Evolutionary conservation across 2,888 invertebrate genomes (phyloP).

Genomic region (Torymus auratus): DNA sequence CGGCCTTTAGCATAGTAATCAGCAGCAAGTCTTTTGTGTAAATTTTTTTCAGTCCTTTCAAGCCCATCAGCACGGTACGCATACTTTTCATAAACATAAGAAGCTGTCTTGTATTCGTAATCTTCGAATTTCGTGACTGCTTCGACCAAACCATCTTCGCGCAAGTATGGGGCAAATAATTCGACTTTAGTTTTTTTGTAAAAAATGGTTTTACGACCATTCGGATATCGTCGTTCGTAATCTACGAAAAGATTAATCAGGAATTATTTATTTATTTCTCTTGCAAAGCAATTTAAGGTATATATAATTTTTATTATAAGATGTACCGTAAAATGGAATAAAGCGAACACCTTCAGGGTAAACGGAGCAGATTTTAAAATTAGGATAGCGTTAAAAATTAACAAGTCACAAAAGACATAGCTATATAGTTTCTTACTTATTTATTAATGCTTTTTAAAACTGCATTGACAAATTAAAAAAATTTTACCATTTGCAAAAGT

Average conservation of each 20-base stretch:
- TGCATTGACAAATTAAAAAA: too few relatives aligned
- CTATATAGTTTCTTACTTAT: too few relatives aligned
- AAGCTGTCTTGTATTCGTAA: slow-evolving; percentile 78
- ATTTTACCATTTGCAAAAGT: too few relatives aligned
- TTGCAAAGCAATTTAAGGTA: too few relatives aligned
- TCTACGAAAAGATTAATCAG: slow-evolving; percentile 72
- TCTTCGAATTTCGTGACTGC: slow-evolving; percentile 81
- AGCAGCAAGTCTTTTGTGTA: slow-evolving; percentile 77
- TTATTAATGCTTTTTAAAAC: too few relatives aligned
- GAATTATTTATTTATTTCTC: too few relatives aligned
- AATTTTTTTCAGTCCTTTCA: slow-evolving; percentile 78
- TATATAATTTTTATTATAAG: too few relatives aligned
- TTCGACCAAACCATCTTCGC: slow-evolving; percentile 84
- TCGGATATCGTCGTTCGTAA: slow-evolving; percentile 85
- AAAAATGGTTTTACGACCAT: slow-evolving; percentile 81
- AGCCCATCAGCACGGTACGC: slow-evolving; percentile 83
- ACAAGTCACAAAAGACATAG: too few relatives aligned
- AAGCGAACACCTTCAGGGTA: too few relatives aligned
- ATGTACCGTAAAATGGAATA: too few relatives aligned
- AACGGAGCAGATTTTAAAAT: too few relatives aligned
- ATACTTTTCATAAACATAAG: slow-evolving; percentile 69
- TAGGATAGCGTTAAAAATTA: too few relatives aligned
- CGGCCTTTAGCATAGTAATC: slow-evolving; percentile 84
- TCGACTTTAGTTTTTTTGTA: slow-evolving; percentile 88
- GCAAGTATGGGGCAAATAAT: slow-evolving; percentile 86